These are phyloP conservation scores for Drosophila sulfurigaster DNA, from an alignment of 1,140 invertebrate genomes.

Conservation along the genomic window DNA sequence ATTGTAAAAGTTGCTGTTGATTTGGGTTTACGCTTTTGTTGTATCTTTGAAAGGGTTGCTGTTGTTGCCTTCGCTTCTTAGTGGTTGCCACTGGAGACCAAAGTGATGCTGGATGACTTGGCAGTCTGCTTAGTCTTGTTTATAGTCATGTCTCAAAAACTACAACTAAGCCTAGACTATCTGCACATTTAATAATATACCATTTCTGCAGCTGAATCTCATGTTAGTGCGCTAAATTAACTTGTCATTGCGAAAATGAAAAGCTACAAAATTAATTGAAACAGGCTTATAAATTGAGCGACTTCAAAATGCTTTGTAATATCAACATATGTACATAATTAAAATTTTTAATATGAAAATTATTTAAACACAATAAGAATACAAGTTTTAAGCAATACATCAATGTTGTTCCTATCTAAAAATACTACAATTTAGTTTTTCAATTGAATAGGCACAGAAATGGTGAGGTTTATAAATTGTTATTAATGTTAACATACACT, in stretches of 20 bases:
- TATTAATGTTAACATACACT: no score
- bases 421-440: no score
- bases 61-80: conserved; percentile 7
- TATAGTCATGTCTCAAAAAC: conserved; percentile 3
- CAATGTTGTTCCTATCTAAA: no score
- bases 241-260: conserved; percentile 2
- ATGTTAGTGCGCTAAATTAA: not conserved
- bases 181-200: conserved; percentile 8
- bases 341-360: no score
- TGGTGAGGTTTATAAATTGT: no score
- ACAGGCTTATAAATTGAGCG: not conserved
- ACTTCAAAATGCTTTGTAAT: no score
- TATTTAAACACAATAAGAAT: no score
- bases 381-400: no score
- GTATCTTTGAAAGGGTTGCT: conserved; percentile 42
- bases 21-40: conserved; percentile 54
- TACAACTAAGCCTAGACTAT: conserved; percentile 7
- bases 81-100: conserved; percentile 39
- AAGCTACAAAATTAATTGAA: not conserved
- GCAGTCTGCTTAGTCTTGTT: conserved; percentile 10
- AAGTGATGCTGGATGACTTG: conserved; percentile 30
- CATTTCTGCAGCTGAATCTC: not conserved
- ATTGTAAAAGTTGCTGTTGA: conserved; percentile 55
- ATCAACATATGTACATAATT: no score
- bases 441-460: no score